phyloP scores from a whole-genome alignment of 2,888 invertebrate species.

The Dicranocentrus wangi region DNA sequence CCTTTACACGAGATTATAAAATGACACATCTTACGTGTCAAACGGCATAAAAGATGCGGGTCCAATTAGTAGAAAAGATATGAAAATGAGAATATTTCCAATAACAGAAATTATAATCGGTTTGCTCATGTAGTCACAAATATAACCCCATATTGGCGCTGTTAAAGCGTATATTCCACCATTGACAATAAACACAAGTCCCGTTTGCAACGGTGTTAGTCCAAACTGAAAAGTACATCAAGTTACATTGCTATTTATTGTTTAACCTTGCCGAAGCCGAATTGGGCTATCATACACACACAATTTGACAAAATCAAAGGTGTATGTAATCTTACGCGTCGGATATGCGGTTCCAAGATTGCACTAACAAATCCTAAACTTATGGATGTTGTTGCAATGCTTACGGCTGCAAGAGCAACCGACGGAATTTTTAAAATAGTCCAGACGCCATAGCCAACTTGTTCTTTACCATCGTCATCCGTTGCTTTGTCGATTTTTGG shows the following conservation, averaged over 20 bases:
- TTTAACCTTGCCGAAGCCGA: neutral
- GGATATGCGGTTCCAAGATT: constrained; percentile 78
- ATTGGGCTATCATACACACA: neutral
- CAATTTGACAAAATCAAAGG: too few species aligned
- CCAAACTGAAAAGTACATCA: too few species aligned
- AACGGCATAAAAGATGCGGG: constrained; percentile 85
- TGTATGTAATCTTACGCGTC: constrained; percentile 73
- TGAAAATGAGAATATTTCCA: constrained; percentile 81
- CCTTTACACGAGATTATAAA: neutral
- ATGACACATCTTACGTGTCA: constrained; percentile 77
- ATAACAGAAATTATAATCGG: constrained; percentile 82
- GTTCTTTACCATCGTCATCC: constrained; percentile 37
- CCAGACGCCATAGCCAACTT: constrained; percentile 76
- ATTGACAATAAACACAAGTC: constrained; percentile 88
- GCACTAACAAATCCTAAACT: constrained; percentile 78
- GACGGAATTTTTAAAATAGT: constrained; percentile 77
- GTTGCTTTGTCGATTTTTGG: constrained; percentile 53
- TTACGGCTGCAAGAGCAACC: constrained; percentile 74
- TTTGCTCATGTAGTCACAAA: constrained; percentile 83
- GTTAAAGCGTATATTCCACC: constrained; percentile 87
- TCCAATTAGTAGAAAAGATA: constrained; percentile 84
- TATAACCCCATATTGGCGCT: constrained; percentile 86
- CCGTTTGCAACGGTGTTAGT: constrained; percentile 82
- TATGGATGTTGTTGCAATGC: constrained; percentile 74
- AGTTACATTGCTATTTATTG: neutral